A percentile compares a stretch with the other conserved stretches of the same genome.
Conservation (phyloP, 2,113 vertebrate species). For the Cyanistes caeruleus region DNA sequence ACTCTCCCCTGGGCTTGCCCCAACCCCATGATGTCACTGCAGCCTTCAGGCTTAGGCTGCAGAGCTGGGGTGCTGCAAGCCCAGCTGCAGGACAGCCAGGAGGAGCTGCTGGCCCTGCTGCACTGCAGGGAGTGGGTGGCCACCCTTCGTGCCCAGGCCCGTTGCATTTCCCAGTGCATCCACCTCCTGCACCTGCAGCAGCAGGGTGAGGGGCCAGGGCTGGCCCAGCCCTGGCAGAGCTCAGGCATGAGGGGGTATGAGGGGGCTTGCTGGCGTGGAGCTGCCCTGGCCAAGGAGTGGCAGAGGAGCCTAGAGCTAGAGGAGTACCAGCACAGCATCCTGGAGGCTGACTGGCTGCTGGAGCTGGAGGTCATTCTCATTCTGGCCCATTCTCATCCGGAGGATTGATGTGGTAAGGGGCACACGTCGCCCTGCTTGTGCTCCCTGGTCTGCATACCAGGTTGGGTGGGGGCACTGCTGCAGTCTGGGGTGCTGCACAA, state of each 20-base stretch:
- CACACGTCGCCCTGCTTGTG: accelerated
- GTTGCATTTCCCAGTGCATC: not conserved
- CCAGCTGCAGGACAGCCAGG: not conserved
- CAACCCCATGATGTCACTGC: accelerated
- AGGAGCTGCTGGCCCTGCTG: constrained; percentile 41
- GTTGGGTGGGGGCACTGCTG: not conserved
- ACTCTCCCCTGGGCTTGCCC: not conserved
- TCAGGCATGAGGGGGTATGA: not conserved
- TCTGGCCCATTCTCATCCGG: not conserved
- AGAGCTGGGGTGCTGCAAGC: accelerated
- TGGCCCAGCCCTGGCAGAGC: not conserved
- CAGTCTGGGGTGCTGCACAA: accelerated
- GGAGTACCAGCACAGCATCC: constrained; percentile 28
- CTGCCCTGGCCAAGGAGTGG: not conserved
- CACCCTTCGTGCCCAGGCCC: not conserved
- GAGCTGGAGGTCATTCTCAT: constrained; percentile 66
- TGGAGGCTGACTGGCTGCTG: constrained; percentile 44
- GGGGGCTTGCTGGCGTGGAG: accelerated
- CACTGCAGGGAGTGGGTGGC: not conserved
- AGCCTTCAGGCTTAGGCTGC: accelerated
- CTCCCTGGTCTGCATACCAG: not conserved
- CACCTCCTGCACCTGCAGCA: not conserved
- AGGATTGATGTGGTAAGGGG: constrained; percentile 22
- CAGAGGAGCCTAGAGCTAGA: constrained; percentile 51
- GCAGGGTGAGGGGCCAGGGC: accelerated